Evolutionary conservation across 2,797 vertebrate species (phyloP).

Genomic region (Neosilurus hyrtlii): DNA sequence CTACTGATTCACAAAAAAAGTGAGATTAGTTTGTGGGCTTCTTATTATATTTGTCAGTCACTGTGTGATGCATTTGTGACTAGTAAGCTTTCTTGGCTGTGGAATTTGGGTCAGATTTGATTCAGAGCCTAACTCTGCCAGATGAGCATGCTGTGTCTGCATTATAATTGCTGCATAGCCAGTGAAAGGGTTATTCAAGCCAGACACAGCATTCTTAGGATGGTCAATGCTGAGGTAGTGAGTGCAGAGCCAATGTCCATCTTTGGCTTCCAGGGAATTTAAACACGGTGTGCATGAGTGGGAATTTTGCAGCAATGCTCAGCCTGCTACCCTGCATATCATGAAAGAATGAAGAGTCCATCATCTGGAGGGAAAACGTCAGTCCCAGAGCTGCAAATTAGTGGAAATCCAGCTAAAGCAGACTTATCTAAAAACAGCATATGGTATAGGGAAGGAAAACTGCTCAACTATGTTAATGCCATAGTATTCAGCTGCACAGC

Average conservation of each 20-base stretch:
- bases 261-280: neutral
- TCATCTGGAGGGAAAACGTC: neutral
- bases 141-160: neutral
- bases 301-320: neutral
- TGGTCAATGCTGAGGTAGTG: neutral
- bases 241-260: neutral
- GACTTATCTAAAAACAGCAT: neutral
- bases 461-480: neutral
- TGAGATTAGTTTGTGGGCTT: conserved; percentile 3
- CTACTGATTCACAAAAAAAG: neutral
- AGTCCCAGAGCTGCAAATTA: neutral
- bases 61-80: neutral
- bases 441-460: neutral
- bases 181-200: neutral
- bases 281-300: neutral
- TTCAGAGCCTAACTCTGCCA: neutral
- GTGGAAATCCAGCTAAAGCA: neutral
- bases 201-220: neutral
- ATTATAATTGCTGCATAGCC: neutral
- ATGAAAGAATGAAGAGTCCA: conserved; percentile 6
- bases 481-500: neutral
- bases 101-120: neutral
- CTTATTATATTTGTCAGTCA: conserved; percentile 7
- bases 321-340: neutral
- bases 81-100: neutral